A percentile compares a stretch with the other conserved stretches of the same genome.
Conservation (phyloP, 1,140 invertebrate genomes). For the Eriocheir sinensis region DNA sequence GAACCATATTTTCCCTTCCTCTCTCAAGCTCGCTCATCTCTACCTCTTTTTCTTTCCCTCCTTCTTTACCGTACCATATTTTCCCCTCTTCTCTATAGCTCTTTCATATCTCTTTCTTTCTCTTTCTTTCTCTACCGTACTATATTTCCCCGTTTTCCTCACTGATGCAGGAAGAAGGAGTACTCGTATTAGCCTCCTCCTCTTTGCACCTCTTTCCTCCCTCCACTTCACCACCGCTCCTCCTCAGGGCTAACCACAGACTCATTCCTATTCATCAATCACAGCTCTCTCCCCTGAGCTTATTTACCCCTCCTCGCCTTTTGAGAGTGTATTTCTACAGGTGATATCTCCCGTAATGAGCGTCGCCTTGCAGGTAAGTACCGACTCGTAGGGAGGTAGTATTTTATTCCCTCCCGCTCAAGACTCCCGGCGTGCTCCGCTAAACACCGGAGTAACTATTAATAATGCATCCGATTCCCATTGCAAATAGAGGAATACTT, state of each 20-base stretch:
- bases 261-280: background rate
- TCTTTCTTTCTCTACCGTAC: background rate
- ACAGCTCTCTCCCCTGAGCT: background rate
- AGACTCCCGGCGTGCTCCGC: slow-evolving; percentile 2
- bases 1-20: too few relatives aligned
- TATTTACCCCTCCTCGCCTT: background rate
- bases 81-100: slow-evolving; percentile 13
- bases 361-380: background rate
- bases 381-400: background rate
- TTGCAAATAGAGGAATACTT: slow-evolving; percentile 72
- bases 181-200: too few relatives aligned
- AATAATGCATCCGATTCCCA: slow-evolving; percentile 70
- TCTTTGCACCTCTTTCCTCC: background rate
- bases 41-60: background rate
- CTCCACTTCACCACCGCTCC: background rate
- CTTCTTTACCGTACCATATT: background rate
- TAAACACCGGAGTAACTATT: slow-evolving; percentile 61
- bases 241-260: background rate
- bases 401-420: slow-evolving; percentile 41
- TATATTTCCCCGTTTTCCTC: background rate
- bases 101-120: background rate
- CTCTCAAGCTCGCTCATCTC: background rate
- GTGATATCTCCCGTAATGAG: background rate
- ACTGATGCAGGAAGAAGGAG: too few relatives aligned
- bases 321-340: background rate